phyloP scores from a whole-genome alignment of 64 coral and sea anemone species.

The Acropora tenuis region DNA sequence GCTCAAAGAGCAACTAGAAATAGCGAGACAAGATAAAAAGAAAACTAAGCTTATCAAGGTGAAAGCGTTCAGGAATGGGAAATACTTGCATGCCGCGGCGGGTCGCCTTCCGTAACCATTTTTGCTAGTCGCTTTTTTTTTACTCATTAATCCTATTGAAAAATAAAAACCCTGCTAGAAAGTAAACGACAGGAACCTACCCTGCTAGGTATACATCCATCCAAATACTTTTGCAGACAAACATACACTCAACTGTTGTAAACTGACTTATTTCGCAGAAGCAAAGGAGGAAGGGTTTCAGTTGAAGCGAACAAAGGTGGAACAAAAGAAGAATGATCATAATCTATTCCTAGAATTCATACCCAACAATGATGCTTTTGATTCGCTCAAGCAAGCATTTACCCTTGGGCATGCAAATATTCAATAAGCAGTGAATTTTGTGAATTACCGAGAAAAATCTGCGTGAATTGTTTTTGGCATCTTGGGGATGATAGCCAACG shows the following conservation, averaged over 20 bases:
- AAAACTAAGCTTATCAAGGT: background rate
- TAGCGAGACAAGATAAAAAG: background rate
- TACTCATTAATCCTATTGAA: background rate
- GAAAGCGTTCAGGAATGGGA: background rate
- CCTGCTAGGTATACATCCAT: background rate
- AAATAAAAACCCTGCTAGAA: background rate
- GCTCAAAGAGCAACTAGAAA: background rate
- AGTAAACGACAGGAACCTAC: conserved; percentile 2
- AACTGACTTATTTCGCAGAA: background rate
- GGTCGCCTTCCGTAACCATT: background rate
- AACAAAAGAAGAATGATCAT: background rate
- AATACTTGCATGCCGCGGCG: background rate
- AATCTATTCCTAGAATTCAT: background rate
- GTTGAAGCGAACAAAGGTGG: background rate
- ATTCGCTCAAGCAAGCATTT: background rate
- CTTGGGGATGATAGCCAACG: background rate
- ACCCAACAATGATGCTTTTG: background rate
- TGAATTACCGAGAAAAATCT: background rate
- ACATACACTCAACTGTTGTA: background rate
- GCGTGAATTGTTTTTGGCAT: background rate
- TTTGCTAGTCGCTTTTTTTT: background rate
- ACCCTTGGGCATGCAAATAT: background rate
- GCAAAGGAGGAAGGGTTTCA: background rate
- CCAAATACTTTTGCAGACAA: background rate
- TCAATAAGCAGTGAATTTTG: background rate